Percentiles rank a stretch among this genome's conserved stretches.
Evolutionary conservation across 2,888 invertebrate genomes (phyloP).

Genomic region (Laspeyria flexula): DNA sequence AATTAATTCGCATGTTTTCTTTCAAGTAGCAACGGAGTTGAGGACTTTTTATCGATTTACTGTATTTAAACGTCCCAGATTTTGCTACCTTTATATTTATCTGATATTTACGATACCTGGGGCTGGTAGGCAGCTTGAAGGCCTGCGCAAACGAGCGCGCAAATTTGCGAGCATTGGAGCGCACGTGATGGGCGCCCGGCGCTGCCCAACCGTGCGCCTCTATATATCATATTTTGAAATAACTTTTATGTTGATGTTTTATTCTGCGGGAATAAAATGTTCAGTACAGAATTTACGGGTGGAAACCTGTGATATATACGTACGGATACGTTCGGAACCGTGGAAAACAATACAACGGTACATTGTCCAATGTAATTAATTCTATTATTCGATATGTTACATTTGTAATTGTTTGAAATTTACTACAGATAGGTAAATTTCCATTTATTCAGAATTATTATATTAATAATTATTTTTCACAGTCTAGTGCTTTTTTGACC

Average conservation of each 20-base stretch:
- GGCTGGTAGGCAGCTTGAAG: conserved; percentile 18
- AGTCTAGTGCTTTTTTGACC: too few species aligned
- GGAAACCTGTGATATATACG: too few species aligned
- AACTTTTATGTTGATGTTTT: conserved; percentile 24
- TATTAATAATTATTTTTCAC: too few species aligned
- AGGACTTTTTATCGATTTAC: too few species aligned
- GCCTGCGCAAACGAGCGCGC: conserved; percentile 19
- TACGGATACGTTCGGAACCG: too few species aligned
- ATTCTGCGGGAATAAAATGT: neutral
- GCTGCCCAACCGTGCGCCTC: conserved; percentile 15
- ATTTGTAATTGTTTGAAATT: too few species aligned
- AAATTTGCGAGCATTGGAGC: conserved; percentile 30
- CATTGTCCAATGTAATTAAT: neutral
- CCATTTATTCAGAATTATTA: too few species aligned
- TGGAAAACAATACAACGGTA: neutral
- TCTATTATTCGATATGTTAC: neutral
- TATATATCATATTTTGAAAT: conserved; percentile 23
- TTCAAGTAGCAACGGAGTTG: too few species aligned
- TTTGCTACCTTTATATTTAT: neutral
- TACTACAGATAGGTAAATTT: too few species aligned
- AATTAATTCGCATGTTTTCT: too few species aligned
- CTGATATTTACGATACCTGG: conserved; percentile 26
- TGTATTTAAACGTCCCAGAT: neutral
- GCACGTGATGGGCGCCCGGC: conserved; percentile 15
- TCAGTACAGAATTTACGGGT: neutral